Evolutionary conservation across 2,797 vertebrate species (phyloP), one percentile per base, ranked within the genome.

Genomic region (Sebastiscus tertius): DNA sequence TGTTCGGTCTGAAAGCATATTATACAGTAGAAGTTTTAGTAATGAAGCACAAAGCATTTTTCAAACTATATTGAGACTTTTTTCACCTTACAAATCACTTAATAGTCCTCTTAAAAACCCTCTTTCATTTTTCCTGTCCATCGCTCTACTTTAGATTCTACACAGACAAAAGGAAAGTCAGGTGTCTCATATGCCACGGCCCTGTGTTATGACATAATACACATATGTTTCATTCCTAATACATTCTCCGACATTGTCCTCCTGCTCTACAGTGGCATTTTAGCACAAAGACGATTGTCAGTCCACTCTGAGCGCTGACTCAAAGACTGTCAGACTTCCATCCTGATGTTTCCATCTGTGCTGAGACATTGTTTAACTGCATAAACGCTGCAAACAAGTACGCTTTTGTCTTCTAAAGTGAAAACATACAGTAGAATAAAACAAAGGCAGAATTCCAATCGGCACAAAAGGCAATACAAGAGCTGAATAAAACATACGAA

Each of bases 401-500:
- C 2, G n/a, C 72, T 72, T 87, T 89, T 87, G 85, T 90, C 72
- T 58, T 42, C 34, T 1, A 18, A 54, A 62, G 69, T 69, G 72
- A 83, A 84, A 89, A 85, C 83, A 88, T 68, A 74, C 70, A 72
- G 73, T 22, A 42, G 52, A 39, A 36, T 64, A 55, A 82, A 81
- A 91, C 67, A 89, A 84, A 89, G 52, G 62, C 65, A 76, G 72
- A 61, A 39, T 52, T 79, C 14, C 49, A 69, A 61, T 80, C 52
- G 26, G 49, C 79, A 39, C 78, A 64, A 55, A 83, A 86, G 77
- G 75, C 65, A 81, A 87, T 63, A 70, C 61, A 10, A 72, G 55
- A 60, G n/a, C 72, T 87, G 89, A 91, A 92, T 87, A 75, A 92
- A 89, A 88, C 82, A 85, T 77, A 18, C 0, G 42, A 76, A 62